Evolutionary conservation across 1,140 invertebrate genomes (phyloP).

Genomic region (Habropoda laboriosa): DNA sequence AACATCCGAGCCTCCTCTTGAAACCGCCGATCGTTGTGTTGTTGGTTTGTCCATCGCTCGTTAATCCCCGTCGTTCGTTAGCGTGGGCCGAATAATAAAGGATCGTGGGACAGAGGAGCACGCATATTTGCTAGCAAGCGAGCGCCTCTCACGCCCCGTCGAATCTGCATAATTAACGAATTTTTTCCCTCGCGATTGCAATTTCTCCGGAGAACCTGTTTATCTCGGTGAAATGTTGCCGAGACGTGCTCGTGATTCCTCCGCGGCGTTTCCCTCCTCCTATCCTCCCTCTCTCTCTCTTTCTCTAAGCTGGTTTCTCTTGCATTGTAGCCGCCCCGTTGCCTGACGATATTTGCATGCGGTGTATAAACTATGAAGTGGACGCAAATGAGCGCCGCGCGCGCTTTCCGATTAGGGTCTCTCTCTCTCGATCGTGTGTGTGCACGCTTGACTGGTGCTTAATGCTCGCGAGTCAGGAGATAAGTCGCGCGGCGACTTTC

Average conservation of each 20-base stretch:
- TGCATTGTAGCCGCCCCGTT: not conserved
- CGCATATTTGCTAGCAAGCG: not conserved
- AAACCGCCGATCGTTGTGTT: conserved; percentile 18
- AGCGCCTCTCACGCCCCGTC: conserved; percentile 29
- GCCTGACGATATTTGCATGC: conserved; percentile 39
- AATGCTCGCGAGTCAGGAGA: conserved; percentile 9
- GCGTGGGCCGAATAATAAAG: conserved; percentile 9
- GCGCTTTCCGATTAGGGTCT: conserved; percentile 39
- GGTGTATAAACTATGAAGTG: conserved; percentile 48
- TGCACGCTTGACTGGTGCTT: not conserved
- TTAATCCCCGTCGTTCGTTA: conserved; percentile 44
- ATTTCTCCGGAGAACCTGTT: conserved; percentile 61
- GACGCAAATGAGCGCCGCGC: conserved; percentile 45
- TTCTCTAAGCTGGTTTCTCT: too few species aligned
- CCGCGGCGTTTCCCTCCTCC: not conserved
- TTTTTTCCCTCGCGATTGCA: conserved; percentile 50
- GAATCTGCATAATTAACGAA: conserved; percentile 62
- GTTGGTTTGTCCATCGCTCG: conserved; percentile 25
- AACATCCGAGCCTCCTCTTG: not conserved
- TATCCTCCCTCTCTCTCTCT: not conserved
- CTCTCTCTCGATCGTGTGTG: conserved; percentile 1
- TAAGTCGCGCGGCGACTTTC: conserved; percentile 5
- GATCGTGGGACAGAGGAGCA: not conserved
- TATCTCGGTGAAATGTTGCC: conserved; percentile 60
- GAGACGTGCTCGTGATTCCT: conserved; percentile 57